Conservation (phyloP, 2,888 invertebrate species). For the Tribolium freemani region DNA sequence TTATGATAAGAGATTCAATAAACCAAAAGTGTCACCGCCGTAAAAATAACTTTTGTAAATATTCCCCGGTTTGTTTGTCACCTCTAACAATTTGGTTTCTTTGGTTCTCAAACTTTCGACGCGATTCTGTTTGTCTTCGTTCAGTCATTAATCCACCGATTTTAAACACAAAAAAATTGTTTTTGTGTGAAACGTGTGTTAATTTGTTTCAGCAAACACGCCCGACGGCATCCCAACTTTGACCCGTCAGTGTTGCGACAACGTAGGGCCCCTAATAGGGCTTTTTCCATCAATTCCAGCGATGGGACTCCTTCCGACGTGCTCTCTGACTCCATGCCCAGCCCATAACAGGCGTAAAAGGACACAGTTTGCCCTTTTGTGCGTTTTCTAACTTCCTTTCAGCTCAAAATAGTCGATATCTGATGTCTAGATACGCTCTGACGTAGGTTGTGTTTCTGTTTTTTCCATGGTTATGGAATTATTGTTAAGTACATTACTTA, state of each 20-base stretch:
- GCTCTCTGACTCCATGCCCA: slow-evolving; percentile 69
- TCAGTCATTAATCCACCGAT: not conserved
- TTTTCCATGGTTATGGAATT: not conserved
- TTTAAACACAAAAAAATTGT: not conserved
- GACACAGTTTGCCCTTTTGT: not conserved
- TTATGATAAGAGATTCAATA: slow-evolving; percentile 64
- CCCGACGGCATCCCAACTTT: slow-evolving; percentile 74
- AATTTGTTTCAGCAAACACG: slow-evolving; percentile 71
- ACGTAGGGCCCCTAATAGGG: slow-evolving; percentile 69
- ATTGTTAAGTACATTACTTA: not conserved
- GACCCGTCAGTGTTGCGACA: slow-evolving; percentile 72
- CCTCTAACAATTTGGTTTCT: not conserved
- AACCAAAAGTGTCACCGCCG: slow-evolving; percentile 56
- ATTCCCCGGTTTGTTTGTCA: slow-evolving; percentile 46
- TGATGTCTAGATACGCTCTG: not conserved
- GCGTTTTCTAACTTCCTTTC: not conserved
- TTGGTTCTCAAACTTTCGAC: slow-evolving; percentile 7
- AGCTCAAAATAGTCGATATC: slow-evolving; percentile 1
- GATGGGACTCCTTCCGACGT: slow-evolving; percentile 70
- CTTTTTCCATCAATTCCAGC: slow-evolving; percentile 70
- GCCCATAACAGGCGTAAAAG: slow-evolving; percentile 62
- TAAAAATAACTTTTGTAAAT: slow-evolving; percentile 55
- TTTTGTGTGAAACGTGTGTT: slow-evolving; percentile 34
- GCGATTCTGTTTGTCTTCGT: too few species aligned
- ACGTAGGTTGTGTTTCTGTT: not conserved